Evolutionary conservation across 2,113 vertebrate genomes (phyloP), one percentile per base, ranked within the genome.

Genomic region (Varanus salvator): DNA sequence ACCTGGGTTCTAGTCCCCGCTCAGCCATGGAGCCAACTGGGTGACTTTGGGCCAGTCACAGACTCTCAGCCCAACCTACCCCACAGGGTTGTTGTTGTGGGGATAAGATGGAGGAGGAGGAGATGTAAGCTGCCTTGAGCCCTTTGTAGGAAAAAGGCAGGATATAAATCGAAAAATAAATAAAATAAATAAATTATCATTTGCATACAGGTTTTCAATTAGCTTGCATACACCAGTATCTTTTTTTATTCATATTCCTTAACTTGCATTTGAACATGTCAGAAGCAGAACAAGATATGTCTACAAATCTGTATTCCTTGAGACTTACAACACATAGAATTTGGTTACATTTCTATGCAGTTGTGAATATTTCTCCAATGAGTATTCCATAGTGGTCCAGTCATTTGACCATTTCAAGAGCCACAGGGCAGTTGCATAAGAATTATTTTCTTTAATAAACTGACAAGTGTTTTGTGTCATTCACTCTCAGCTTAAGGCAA

Each of bases 401-500:
- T 75, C 80, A 54, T 52, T 69, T 68, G 66, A 54, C 77, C 60
- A 68, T 25, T 15, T 84, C 27, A 34, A 87, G 69, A n/a, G 64
- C 6, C 69, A 87, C 64, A 68, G 75, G 1, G 23, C 12, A 14
- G 29, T n/a, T 57, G 12, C 31, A 57, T 80, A 31, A 31, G 50
- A 69, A 81, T n/a, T 38, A 3, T 66, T 84, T 66, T 60, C 23
- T 68, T 66, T 84, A 84, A 66, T 27, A 44, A 84, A 84, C 17
- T 44, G 34, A 84, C 44, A 11, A 44, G 17, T 29, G 68, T 21
- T 77, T 8, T 80, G 48, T 48, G 74, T 66, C 76, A 69, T 71
- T 82, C 81, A 66, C 44, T 75, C 54, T 76, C 21, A 87, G 0
- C 0, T 0, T 0, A 11, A 81, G 19, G 27, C 90, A 82, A 89